Conservation (phyloP, 2,113 vertebrate species). For the Echinops telfairi region DNA sequence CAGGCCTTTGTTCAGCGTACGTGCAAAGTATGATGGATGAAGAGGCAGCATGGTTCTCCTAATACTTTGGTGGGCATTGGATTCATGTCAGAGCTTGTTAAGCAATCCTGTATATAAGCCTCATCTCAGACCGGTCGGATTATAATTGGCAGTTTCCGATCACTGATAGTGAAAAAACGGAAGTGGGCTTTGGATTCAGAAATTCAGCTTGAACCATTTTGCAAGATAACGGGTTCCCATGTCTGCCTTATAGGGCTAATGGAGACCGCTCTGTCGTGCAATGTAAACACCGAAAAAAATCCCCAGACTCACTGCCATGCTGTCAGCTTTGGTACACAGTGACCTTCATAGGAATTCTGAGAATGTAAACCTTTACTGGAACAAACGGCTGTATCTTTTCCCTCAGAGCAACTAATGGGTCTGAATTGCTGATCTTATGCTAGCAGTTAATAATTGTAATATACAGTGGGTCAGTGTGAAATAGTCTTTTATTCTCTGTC, state of each 20-base stretch:
- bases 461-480: no score
- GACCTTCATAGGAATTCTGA: no score
- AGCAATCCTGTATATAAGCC: fast-evolving
- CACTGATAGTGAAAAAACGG: background rate
- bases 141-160: background rate
- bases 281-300: no score
- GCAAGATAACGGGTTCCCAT: background rate
- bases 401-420: no score
- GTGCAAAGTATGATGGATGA: background rate
- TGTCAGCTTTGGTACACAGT: no score
- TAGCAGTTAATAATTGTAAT: no score
- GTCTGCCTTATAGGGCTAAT: fast-evolving
- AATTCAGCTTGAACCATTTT: no score
- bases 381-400: no score
- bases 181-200: background rate
- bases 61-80: background rate
- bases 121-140: background rate
- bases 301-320: no score
- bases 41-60: background rate
- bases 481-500: background rate
- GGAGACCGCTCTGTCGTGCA: background rate
- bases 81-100: no score
- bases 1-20: fast-evolving
- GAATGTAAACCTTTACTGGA: no score
- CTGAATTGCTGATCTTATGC: no score